phyloP scores from a whole-genome alignment of 1,140 invertebrate species.

The Holcopasites calliopsidis region DNA sequence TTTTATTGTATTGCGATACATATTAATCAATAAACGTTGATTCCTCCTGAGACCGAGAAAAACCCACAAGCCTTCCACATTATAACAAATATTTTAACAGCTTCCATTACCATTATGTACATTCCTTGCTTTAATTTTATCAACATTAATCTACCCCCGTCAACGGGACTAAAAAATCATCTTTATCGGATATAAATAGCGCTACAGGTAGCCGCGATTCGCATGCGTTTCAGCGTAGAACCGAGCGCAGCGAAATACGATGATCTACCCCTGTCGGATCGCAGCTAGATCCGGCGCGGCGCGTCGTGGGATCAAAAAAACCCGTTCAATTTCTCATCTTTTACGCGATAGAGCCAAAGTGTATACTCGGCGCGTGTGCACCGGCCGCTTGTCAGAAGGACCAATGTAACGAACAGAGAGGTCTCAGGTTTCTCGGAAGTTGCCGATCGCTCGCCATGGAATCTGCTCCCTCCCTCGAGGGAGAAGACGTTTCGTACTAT shows the following conservation, averaged over 20 bases:
- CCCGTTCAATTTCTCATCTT: constrained; percentile 2
- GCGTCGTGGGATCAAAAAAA: not conserved
- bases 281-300: too few relatives aligned
- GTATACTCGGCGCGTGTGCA: not conserved
- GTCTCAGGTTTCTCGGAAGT: constrained; percentile 37
- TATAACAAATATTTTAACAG: too few relatives aligned
- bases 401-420: not conserved
- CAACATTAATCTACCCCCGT: too few relatives aligned
- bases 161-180: too few relatives aligned
- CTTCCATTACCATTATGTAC: too few relatives aligned
- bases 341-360: not conserved
- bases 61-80: too few relatives aligned
- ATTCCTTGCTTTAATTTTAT: too few relatives aligned
- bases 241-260: not conserved
- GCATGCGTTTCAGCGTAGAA: not conserved
- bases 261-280: not conserved
- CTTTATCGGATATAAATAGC: too few relatives aligned
- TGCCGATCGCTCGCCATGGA: constrained; percentile 4
- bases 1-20: too few relatives aligned
- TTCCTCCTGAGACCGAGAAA: too few relatives aligned
- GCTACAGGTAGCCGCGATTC: too few relatives aligned
- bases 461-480: constrained; percentile 47
- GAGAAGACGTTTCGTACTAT: constrained; percentile 45
- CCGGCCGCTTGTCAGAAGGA: not conserved
- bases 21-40: too few relatives aligned